A percentile compares a stretch with the other conserved stretches of the same genome.
phyloP scores from a whole-genome alignment of 2,113 vertebrate genomes.

The Pachycephala philippinensis region DNA sequence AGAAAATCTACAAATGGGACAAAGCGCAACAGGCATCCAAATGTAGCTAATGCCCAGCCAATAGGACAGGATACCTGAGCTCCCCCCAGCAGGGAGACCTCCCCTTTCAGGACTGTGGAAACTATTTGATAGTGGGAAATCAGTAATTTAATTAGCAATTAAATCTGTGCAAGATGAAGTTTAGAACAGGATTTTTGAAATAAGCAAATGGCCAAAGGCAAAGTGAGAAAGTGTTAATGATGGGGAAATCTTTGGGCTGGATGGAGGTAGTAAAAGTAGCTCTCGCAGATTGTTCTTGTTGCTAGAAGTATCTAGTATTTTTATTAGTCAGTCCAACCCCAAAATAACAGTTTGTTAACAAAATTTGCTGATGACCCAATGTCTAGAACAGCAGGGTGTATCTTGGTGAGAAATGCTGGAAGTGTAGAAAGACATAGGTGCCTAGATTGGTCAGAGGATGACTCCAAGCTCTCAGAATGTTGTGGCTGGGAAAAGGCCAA shows the following conservation, averaged over 20 bases:
- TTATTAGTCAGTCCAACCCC: background rate
- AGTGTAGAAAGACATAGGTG: background rate
- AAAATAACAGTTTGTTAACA: background rate
- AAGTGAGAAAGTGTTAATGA: background rate
- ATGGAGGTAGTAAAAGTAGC: background rate
- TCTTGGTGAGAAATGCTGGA: background rate
- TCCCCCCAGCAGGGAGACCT: background rate
- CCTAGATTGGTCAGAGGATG: background rate
- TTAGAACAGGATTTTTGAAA: background rate
- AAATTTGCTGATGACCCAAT: slow-evolving; percentile 18
- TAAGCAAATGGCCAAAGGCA: background rate
- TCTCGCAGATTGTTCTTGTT: background rate
- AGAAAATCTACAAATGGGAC: background rate
- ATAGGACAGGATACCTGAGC: background rate
- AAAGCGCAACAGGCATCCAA: background rate
- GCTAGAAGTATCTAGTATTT: background rate
- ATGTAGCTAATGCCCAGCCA: background rate
- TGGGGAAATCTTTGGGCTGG: background rate
- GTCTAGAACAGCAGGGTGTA: slow-evolving; percentile 22
- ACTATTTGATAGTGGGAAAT: background rate
- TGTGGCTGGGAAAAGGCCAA: slow-evolving; percentile 9
- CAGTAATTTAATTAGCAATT: background rate
- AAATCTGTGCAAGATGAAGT: background rate
- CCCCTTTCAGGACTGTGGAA: background rate
- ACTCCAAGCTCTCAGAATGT: background rate